Base-by-base conservation (phyloP, 2,113 vertebrate species). In the Chinchilla lanigera region DNA sequence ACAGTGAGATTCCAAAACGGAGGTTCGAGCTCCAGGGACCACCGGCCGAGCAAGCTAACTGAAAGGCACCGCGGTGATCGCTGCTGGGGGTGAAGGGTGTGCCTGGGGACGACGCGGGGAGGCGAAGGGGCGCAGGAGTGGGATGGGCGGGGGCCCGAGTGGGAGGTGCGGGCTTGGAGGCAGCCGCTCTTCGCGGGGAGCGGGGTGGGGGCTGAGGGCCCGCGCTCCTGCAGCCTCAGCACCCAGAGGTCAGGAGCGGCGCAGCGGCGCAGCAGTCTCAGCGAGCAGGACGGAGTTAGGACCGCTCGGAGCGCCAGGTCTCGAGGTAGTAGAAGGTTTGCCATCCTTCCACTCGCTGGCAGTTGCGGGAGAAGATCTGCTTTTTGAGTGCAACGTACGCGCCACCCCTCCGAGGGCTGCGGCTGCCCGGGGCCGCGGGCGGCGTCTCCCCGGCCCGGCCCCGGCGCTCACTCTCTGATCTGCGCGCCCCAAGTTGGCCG, bases 251-350 rank as follows among this genome's bases (percentile, higher is more conserved):
- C 47, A 67, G 90, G 47, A 14, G 96, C 61, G 35, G 69, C 84
- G 56, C 81, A 2, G 84, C 61, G 85, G 63, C 90, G 77, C 95
- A 86, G 56, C 96, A 44, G 95, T 77, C 17, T 47, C 73, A 60
- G 86, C 38, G 89, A 97, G 97, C 85, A 5, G 82, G 95, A 86
- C 93, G 98, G 98, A 99, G 98, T 98, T 99, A 99, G 99, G 99
- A 99, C 99, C 99, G 99, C 98, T 99, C 98, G 99, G 99, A 98
- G 98, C 98, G 98, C 97, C 96, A 80, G 95, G 97, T 98, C 98
- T 97, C 95, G 98, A 98, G 98, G 98, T 98, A 98, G 98, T 98
- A 75, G 92, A 97, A 98, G 98, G 98, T 98, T 98, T 98, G 98
- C 98, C 86, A 97, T 97, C 97, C 98, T 98, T 98, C 98, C 98